Evolutionary conservation across 2,797 vertebrate species (phyloP), one percentile per base, ranked within the genome.

Genomic region (Pteronotus mesoamericanus): DNA sequence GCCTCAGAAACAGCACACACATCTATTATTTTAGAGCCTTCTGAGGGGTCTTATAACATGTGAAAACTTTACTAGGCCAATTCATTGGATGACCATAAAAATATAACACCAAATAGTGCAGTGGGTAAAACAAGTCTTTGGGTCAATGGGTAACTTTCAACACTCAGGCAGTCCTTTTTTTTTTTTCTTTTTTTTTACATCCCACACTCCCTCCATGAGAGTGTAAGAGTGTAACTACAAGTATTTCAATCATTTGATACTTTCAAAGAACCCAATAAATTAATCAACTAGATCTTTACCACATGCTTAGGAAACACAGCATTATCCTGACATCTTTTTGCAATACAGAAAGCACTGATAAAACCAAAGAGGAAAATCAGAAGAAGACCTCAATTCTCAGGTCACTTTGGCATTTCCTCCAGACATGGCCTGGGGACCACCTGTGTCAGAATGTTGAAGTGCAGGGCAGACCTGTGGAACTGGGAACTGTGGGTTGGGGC

Each of bases 351-450:
- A 90, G 39, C 59, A 78, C 0, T 83, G 42, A 91, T 79, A 64
- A 57, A 92, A 91, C 78, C 48, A 78, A 94, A 95, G 53, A 87
- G 51, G 46, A 87, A 95, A 84, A 79, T 94, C 59, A 86, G 48
- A 68, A 69, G 66, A 92, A 64, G 39, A n/a, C 48, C 15, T 77
- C 9, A 46, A 83, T 93, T 83, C n/a, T 66, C 32, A 68, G 42
- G 57, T 77, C 72, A 91, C 46, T 91, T 96, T 44, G 74, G n/a
- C 29, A 92, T 91, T 82, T 95, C 86, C 86, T 79, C 69, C 69
- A 72, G 78, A 68, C 11, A 46, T 71, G 37, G 75, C 64, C 51
- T 71, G 1, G 78, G 21, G n/a, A 86, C 24, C 34, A 90, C 34
- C 74, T 94, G 39, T 39, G 29, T 53, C 64, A 78, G 44, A 83